Conservation (phyloP, 2,113 vertebrate species). For the Pluvianellus socialis region DNA sequence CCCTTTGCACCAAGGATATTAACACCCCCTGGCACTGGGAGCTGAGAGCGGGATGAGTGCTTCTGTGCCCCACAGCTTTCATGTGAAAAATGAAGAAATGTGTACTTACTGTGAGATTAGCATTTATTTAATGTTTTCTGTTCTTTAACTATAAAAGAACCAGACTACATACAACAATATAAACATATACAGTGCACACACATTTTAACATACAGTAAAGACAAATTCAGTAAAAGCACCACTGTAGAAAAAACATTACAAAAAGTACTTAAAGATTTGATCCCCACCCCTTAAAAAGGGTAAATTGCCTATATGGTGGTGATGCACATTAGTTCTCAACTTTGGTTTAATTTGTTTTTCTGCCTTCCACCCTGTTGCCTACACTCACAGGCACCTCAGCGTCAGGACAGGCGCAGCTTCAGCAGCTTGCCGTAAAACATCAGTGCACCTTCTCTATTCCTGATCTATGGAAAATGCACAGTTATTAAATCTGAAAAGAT, state of each 20-base stretch:
- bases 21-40: neutral
- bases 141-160: slow-evolving; percentile 36
- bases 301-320: neutral
- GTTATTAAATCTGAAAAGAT: neutral
- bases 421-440: neutral
- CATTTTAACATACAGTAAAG: neutral
- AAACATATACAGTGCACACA: neutral
- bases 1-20: neutral
- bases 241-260: neutral
- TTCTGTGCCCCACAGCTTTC: too few relatives aligned
- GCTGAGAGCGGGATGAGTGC: neutral
- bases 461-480: neutral
- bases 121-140: slow-evolving; percentile 49
- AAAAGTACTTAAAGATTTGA: neutral
- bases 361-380: neutral
- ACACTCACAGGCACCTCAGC: neutral
- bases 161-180: neutral
- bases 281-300: neutral
- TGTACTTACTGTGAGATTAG: neutral
- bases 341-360: neutral
- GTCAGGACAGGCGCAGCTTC: neutral
- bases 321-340: neutral
- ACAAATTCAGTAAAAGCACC: neutral
- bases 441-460: neutral
- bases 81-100: neutral